Conservation (phyloP, 2,888 invertebrate genomes). For the Odiellus spinosus region DNA sequence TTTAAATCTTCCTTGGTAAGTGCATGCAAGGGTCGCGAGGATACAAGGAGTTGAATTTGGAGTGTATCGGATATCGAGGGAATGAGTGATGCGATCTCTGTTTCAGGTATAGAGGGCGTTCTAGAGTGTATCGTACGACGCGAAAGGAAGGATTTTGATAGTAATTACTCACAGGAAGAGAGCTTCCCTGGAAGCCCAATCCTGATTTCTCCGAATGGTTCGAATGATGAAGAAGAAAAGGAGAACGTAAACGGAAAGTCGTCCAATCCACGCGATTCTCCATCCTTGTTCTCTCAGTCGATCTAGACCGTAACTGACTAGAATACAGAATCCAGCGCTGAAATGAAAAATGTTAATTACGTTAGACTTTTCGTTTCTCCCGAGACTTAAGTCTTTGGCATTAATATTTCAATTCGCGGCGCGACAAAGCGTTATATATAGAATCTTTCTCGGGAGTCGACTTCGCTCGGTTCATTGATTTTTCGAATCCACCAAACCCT, state of each 20-base stretch:
- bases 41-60: not conserved
- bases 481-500: no score
- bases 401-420: no score
- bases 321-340: slow-evolving; percentile 62
- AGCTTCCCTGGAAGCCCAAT: slow-evolving; percentile 61
- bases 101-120: no score
- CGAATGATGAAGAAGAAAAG: slow-evolving; percentile 46
- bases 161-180: slow-evolving; percentile 45
- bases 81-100: not conserved
- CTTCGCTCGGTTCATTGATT: no score
- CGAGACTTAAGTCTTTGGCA: no score
- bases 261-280: slow-evolving; percentile 10
- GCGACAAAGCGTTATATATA: no score
- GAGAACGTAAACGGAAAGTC: slow-evolving; percentile 30
- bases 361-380: no score
- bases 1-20: no score
- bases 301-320: slow-evolving; percentile 53
- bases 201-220: slow-evolving; percentile 51
- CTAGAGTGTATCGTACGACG: not conserved
- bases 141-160: not conserved
- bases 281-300: slow-evolving; percentile 16
- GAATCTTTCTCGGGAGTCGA: no score
- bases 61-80: not conserved
- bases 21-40: no score
- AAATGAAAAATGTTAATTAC: no score